Base-by-base conservation (phyloP, 2,113 vertebrate genomes). In the Cavia porcellus region DNA sequence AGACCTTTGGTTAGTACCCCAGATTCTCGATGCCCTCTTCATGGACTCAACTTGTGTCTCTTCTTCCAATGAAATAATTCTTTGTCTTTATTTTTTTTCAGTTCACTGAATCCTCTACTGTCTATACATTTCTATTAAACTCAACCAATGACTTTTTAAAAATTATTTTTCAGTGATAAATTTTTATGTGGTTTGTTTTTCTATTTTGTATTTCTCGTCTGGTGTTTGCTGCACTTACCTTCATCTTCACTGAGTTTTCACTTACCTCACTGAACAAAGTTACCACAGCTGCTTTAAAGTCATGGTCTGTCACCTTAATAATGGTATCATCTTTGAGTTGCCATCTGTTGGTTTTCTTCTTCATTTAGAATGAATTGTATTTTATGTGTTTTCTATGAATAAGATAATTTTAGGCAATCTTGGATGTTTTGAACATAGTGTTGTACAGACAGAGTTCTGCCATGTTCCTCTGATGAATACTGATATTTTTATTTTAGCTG, bases 61-160 rank as follows among this genome's bases (percentile, higher is more conserved):
- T 57, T 57, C 83, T 79, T 66, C 30, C 45, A 12, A 79, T 42
- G 14, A 91, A 81, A 30, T 45, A 45, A 75, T 32, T 62, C 15
- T 74, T 74, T 74, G 70, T n/a, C 70, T 74, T n/a, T 42, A 74
- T 74, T 42, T 90, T 42, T 90, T 95, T 80, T 59, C 81, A 89
- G 35, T 62, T 90, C 25, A 79, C 5, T 72, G 25, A 52, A 42
- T 80, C 50, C 19, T 61, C 25, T 70, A 7, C 61, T 42, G 52
- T 79, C 61, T 82, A 42, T 57, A 64, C 68, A 79, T 25, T 59
- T 10, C 80, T 70, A 52, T 52, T 52, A 84, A 22, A 7, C 50
- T 42, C 32, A 52, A 50, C 17, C 19, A 52, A 28, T 89, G 66
- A 88, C 10, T 52, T 52, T 89, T 92, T 88, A 5, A 59, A 47